Conservation (phyloP, 2,888 invertebrate genomes). For the Drosophila flavopinicola region DNA sequence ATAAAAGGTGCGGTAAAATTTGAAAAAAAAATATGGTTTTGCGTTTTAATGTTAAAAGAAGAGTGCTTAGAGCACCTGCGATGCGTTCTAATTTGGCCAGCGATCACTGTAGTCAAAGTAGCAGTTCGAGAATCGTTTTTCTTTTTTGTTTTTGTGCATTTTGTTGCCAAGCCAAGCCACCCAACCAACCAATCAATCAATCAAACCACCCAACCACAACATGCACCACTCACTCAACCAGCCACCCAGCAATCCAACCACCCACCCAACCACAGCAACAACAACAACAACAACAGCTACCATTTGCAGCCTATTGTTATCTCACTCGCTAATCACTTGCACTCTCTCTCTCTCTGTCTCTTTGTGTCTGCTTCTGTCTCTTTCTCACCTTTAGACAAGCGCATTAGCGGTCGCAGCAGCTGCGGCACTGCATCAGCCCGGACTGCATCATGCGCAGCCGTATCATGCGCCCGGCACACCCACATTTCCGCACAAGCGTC, state of each 20-base stretch:
- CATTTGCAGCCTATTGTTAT: neutral
- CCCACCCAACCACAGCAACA: neutral
- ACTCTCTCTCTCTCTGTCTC: neutral
- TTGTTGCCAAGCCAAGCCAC: slow-evolving; percentile 30
- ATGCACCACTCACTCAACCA: neutral
- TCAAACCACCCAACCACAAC: slow-evolving; percentile 1
- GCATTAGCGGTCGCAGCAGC: slow-evolving; percentile 47
- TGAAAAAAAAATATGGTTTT: too few species aligned
- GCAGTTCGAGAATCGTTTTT: slow-evolving; percentile 24
- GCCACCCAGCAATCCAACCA: neutral
- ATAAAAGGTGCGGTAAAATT: too few species aligned
- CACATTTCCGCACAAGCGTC: slow-evolving; percentile 80
- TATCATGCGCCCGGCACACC: slow-evolving; percentile 80
- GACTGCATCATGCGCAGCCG: slow-evolving; percentile 80
- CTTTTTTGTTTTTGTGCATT: slow-evolving; percentile 7
- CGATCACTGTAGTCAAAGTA: slow-evolving; percentile 4
- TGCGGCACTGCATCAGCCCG: slow-evolving; percentile 68
- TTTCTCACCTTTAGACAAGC: slow-evolving; percentile 38
- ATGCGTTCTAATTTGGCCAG: neutral
- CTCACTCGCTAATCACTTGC: neutral
- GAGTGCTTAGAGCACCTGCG: too few species aligned
- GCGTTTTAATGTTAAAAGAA: too few species aligned
- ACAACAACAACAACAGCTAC: neutral
- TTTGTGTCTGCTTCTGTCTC: neutral
- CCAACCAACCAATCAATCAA: slow-evolving; percentile 19